Base-by-base conservation (phyloP, 2,888 invertebrate species). In the Pristionchus fissidentatus region DNA sequence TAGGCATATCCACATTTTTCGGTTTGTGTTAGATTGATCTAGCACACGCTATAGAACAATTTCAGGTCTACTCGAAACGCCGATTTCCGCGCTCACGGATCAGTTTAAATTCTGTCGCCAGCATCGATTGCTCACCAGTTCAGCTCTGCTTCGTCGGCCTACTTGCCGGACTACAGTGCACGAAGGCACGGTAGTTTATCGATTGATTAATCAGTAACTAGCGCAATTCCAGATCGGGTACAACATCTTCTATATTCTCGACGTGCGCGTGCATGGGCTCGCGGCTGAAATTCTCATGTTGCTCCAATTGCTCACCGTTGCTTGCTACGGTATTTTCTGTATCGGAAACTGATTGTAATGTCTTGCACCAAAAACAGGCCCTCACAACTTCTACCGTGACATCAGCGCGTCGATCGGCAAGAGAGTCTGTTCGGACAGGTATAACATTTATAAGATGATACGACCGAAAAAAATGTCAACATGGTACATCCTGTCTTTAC, bases 391-490 rank as follows among this genome's bases (percentile, higher is more conserved):
- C 66, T 66, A 66, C 19, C 66, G 66, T 22, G 66, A 66, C 8
- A 66, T 66, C n/a, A 66, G 38, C 41, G 66, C 66, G 4, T 66
- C 66, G 22, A 38, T 66, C 10, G 66, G 66, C 22, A 66, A 66
- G 66, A 66, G 38, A 66, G 66, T 66, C 4, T 66, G 8, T 66
- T 66, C 22, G 66, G 66, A 38, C n/a, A 66, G 19, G 66, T 66
- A n/a, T n/a, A n/a, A n/a, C n/a, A n/a, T n/a, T n/a, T n/a, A n/a
- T n/a, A n/a, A n/a, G n/a, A n/a, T n/a, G n/a, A n/a, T n/a, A n/a
- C n/a, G n/a, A n/a, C n/a, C n/a, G n/a, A n/a, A n/a, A n/a, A n/a
- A n/a, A n/a, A n/a, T n/a, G n/a, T n/a, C n/a, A n/a, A n/a, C n/a
- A n/a, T n/a, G n/a, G n/a, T n/a, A n/a, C n/a, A n/a, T n/a, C n/a